These are phyloP conservation scores for Hylyphantes graminicola DNA, from an alignment of 1,140 invertebrate genomes.

Conservation along the genomic window DNA sequence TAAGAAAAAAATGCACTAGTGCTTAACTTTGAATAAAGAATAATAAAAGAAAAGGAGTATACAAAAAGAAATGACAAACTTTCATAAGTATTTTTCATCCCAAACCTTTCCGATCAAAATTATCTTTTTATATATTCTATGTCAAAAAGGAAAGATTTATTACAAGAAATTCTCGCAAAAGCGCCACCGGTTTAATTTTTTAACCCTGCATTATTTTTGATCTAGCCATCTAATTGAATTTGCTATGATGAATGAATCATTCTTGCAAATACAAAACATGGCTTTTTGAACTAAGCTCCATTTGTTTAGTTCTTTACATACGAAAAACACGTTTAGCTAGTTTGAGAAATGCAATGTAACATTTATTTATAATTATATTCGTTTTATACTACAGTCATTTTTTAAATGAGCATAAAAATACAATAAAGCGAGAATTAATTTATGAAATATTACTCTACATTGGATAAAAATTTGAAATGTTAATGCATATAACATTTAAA, in stretches of 20 bases:
- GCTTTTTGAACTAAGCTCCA: conserved; percentile 45
- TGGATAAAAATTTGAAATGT: no score
- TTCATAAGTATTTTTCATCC: conserved; percentile 53
- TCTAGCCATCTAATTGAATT: conserved; percentile 40
- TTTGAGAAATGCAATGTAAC: no score
- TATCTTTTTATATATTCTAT: conserved; percentile 57
- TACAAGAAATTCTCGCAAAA: conserved; percentile 53
- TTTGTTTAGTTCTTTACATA: conserved; percentile 25
- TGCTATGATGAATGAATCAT: conserved; percentile 52
- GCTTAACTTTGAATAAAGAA: conserved; percentile 46
- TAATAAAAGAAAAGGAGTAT: conserved; percentile 23
- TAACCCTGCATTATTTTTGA: conserved; percentile 51
- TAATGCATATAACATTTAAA: no score
- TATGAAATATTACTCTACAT: no score
- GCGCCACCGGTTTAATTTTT: conserved; percentile 55
- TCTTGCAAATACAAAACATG: conserved; percentile 59
- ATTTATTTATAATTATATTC: no score
- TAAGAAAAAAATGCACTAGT: conserved; percentile 46
- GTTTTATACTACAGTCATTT: no score
- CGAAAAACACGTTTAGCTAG: no score
- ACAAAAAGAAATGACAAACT: conserved; percentile 57
- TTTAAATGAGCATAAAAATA: no score
- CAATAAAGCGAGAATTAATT: no score
- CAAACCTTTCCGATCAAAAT: conserved; percentile 56
- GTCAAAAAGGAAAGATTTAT: conserved; percentile 58